Evolutionary conservation across 2,888 invertebrate genomes (phyloP).

Genomic region (Ceriagrion tenellum): DNA sequence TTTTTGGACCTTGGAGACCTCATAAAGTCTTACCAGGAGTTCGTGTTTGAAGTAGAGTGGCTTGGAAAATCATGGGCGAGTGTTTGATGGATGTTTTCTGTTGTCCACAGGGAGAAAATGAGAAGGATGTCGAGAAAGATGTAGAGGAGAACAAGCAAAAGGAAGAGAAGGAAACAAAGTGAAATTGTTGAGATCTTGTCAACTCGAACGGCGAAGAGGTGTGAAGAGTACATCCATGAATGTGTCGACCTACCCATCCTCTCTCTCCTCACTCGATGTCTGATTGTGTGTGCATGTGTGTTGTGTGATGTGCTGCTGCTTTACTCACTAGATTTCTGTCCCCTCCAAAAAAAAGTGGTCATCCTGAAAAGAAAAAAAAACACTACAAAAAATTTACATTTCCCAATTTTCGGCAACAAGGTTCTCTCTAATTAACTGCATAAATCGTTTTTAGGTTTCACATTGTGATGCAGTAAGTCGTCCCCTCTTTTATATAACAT

Average conservation of each 20-base stretch:
- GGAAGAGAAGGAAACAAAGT: slow-evolving; percentile 82
- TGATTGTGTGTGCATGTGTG: slow-evolving; percentile 70
- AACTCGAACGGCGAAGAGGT: slow-evolving; percentile 66
- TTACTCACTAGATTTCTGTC: slow-evolving; percentile 68
- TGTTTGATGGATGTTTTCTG: slow-evolving; percentile 7
- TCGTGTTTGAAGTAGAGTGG: too few species aligned
- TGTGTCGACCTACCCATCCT: slow-evolving; percentile 68
- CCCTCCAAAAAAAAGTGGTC: slow-evolving; percentile 56
- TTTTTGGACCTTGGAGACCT: too few species aligned
- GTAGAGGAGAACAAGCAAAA: slow-evolving; percentile 83
- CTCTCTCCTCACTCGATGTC: slow-evolving; percentile 63
- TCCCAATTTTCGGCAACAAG: slow-evolving; percentile 61
- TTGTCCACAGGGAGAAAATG: slow-evolving; percentile 31
- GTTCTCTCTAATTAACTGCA: slow-evolving; percentile 50
- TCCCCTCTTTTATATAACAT: slow-evolving; percentile 67
- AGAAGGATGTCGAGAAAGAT: slow-evolving; percentile 80
- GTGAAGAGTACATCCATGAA: slow-evolving; percentile 63
- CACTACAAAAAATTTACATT: slow-evolving; percentile 41
- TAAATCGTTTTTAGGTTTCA: slow-evolving; percentile 58
- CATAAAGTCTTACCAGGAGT: too few species aligned
- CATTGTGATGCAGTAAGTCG: slow-evolving; percentile 55
- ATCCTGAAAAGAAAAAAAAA: slow-evolving; percentile 49
- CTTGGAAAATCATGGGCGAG: neutral
- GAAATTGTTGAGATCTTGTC: slow-evolving; percentile 72
- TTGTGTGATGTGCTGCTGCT: slow-evolving; percentile 70